A percentile compares a stretch with the other conserved stretches of the same genome.
Evolutionary conservation across 2,888 invertebrate genomes (phyloP).

Genomic region (Drosophila setosimentum): DNA sequence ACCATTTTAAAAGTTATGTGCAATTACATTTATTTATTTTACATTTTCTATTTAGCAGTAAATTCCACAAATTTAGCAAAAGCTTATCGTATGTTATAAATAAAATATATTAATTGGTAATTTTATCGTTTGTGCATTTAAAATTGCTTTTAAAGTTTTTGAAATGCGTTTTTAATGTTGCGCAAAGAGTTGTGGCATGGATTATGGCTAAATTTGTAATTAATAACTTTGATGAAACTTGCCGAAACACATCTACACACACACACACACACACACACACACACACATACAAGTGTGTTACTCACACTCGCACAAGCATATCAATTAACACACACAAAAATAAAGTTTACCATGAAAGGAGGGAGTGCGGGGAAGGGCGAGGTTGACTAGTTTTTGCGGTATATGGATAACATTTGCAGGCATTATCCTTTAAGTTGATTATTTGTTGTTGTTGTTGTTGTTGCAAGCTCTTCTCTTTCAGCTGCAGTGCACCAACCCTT

Average conservation of each 20-base stretch:
- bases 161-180: not conserved
- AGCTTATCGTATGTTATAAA: not conserved
- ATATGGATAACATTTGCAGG: slow-evolving; percentile 24
- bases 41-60: not conserved
- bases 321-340: slow-evolving; percentile 53
- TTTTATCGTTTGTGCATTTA: not conserved
- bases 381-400: slow-evolving; percentile 1
- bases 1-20: not conserved
- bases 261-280: slow-evolving; percentile 24
- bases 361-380: not conserved
- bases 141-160: slow-evolving; percentile 10
- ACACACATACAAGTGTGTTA: not conserved
- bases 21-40: not conserved
- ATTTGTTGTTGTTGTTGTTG: slow-evolving; percentile 11
- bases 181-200: slow-evolving; percentile 2
- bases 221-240: slow-evolving; percentile 66
- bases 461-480: slow-evolving; percentile 23
- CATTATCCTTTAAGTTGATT: slow-evolving; percentile 40
- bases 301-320: slow-evolving; percentile 45
- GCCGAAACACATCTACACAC: slow-evolving; percentile 10
- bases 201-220: slow-evolving; percentile 52
- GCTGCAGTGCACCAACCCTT: slow-evolving; percentile 28
- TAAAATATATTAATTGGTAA: not conserved
- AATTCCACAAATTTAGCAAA: not conserved
- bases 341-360: slow-evolving; percentile 49